Conservation (phyloP, 2,113 vertebrate species). For the Cryptomyrus ogoouensis region DNA sequence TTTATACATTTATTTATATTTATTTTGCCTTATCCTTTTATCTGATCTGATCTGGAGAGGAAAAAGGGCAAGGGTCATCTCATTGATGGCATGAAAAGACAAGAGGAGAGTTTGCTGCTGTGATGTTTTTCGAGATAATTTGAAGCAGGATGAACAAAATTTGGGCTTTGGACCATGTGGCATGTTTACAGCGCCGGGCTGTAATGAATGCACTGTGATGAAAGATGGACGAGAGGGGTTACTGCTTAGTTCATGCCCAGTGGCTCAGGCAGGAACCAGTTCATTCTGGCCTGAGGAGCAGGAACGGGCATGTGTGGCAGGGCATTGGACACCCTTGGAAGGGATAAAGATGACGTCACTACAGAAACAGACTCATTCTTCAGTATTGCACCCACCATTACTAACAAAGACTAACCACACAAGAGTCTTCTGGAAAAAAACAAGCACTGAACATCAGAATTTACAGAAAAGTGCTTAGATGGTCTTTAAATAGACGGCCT, state of each 20-base stretch:
- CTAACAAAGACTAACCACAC: neutral
- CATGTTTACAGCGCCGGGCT: neutral
- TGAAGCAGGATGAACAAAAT: slow-evolving; percentile 3
- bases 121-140: neutral
- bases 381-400: neutral
- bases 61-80: neutral
- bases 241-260: neutral
- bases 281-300: neutral
- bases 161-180: neutral
- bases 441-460: neutral
- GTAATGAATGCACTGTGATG: neutral
- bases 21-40: neutral
- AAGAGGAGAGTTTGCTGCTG: neutral
- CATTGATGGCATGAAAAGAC: neutral
- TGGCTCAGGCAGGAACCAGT: neutral
- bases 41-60: neutral
- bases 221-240: neutral
- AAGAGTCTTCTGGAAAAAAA: neutral
- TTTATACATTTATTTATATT: neutral
- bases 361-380: neutral
- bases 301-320: neutral
- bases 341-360: neutral
- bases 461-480: neutral
- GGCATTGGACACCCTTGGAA: neutral
- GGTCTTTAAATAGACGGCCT: neutral